A percentile compares a stretch with the other conserved stretches of the same genome.
These are phyloP conservation scores for Polyommatus iphigenia DNA, from an alignment of 2,888 invertebrate genomes.

Conservation along the genomic window DNA sequence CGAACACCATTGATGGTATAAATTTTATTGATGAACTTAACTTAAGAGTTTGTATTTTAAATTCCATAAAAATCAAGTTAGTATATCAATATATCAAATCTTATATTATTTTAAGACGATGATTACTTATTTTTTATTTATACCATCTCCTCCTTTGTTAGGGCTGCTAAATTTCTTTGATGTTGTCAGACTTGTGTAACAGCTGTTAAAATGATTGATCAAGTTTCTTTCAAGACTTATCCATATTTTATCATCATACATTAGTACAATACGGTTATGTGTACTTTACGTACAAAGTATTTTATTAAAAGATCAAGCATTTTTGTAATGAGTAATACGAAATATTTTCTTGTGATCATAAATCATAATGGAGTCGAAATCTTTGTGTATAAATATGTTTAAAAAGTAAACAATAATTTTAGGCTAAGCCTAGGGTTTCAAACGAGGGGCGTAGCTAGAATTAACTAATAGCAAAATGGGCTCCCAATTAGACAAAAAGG, in stretches of 20 bases:
- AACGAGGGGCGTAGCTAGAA: neutral
- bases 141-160: neutral
- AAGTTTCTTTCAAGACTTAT: conserved; percentile 2
- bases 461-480: neutral
- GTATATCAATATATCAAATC: too few relatives aligned
- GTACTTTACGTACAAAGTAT: neutral
- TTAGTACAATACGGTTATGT: neutral
- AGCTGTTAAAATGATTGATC: conserved; percentile 13
- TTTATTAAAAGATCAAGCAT: neutral
- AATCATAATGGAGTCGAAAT: too few relatives aligned
- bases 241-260: conserved; percentile 3
- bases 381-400: too few relatives aligned
- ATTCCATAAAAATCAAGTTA: too few relatives aligned
- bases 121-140: neutral
- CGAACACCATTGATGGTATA: too few relatives aligned
- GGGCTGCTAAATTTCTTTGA: neutral
- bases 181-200: neutral
- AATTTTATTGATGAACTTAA: too few relatives aligned
- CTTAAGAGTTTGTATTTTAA: too few relatives aligned
- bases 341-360: too few relatives aligned
- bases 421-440: too few relatives aligned
- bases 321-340: neutral
- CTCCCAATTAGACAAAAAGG: conserved; percentile 3
- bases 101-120: neutral
- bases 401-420: too few relatives aligned